Conservation (phyloP, 2,113 vertebrate genomes). For the Arvicanthis niloticus region DNA sequence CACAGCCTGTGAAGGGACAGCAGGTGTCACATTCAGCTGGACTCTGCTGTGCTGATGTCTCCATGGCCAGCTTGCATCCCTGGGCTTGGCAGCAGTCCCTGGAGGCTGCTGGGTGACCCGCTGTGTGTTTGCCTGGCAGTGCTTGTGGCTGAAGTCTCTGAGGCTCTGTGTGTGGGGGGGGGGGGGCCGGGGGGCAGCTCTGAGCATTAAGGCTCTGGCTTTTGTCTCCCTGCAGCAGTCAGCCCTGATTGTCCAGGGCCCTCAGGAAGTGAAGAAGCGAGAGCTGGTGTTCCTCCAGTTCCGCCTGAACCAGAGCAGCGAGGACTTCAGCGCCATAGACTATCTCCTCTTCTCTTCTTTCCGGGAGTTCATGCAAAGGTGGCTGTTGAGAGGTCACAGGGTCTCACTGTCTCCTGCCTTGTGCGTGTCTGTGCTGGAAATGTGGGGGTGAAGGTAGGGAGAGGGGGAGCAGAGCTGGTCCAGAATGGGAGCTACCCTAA, state of each 20-base stretch:
- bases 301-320: slow-evolving; percentile 93
- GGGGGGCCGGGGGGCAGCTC: rapidly evolving
- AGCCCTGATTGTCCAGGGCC: slow-evolving; percentile 94
- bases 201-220: not conserved
- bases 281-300: slow-evolving; percentile 98
- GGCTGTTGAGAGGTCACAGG: not conserved
- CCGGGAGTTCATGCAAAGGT: slow-evolving; percentile 87
- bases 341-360: slow-evolving; percentile 97
- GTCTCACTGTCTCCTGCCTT: not conserved
- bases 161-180: not conserved
- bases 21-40: not conserved
- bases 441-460: rapidly evolving
- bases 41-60: not conserved
- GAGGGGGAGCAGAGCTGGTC: not conserved
- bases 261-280: slow-evolving; percentile 93
- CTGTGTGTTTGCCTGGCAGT: not conserved
- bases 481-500: not conserved
- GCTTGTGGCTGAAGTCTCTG: not conserved
- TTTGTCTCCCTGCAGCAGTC: slow-evolving; percentile 86
- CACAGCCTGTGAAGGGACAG: too few relatives aligned
- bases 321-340: slow-evolving; percentile 98
- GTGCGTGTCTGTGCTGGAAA: not conserved
- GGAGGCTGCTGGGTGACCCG: not conserved
- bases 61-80: too few relatives aligned
- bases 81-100: not conserved